These are phyloP conservation scores for Lepidonotus clava DNA, from an alignment of 2,888 invertebrate genomes.

Conservation along the genomic window DNA sequence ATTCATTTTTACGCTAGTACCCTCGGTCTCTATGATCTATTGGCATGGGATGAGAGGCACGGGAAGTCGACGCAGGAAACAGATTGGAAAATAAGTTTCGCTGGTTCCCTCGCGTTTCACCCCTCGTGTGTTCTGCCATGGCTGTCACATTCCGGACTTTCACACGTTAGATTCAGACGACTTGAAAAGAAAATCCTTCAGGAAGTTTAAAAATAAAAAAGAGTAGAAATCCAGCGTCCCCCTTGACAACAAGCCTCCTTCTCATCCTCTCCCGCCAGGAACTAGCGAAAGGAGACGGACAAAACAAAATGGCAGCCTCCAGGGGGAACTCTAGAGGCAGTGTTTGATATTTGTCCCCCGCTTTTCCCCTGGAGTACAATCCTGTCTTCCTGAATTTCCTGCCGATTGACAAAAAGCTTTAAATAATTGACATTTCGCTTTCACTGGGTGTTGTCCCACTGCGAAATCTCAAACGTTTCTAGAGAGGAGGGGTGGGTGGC, in stretches of 20 bases:
- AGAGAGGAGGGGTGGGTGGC: background rate
- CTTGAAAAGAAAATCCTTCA: background rate
- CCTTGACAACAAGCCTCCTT: too few species aligned
- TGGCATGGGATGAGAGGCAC: too few species aligned
- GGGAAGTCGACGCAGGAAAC: too few species aligned
- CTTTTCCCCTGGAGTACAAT: background rate
- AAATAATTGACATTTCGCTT: slow-evolving; percentile 51
- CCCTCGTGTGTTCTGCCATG: too few species aligned
- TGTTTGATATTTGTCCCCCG: background rate
- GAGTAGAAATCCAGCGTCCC: too few species aligned
- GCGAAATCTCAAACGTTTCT: slow-evolving; percentile 38
- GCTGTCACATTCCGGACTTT: too few species aligned
- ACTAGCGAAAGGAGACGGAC: too few species aligned
- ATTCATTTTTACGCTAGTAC: too few species aligned
- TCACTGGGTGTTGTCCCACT: slow-evolving; percentile 39
- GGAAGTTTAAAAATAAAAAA: background rate
- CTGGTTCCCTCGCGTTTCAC: too few species aligned
- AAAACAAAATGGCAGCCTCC: background rate
- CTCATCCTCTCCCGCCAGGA: too few species aligned
- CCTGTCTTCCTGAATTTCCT: slow-evolving; percentile 25
- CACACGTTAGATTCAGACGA: background rate
- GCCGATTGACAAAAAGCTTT: slow-evolving; percentile 39
- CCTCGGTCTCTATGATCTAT: too few species aligned
- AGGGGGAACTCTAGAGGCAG: background rate
- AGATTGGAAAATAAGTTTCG: too few species aligned